These are phyloP conservation scores for Coregonus suidteri DNA, from an alignment of 2,797 vertebrate genomes.

Conservation along the genomic window DNA sequence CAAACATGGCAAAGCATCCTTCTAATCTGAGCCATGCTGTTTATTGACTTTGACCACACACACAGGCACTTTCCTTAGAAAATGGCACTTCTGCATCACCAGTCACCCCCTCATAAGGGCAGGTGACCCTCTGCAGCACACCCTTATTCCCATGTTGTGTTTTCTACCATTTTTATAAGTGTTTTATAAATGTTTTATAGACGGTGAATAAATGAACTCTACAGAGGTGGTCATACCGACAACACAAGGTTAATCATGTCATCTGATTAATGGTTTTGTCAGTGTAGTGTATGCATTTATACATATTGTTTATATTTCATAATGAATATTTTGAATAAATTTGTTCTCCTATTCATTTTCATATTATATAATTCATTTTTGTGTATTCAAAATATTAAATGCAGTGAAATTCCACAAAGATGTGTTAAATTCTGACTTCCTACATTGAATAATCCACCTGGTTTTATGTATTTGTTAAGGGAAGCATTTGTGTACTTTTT, in stretches of 20 bases:
- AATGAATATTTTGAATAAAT: constrained; percentile 48
- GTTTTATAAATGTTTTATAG: constrained; percentile 17
- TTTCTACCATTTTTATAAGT: constrained; percentile 13
- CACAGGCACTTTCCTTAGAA: constrained; percentile 40
- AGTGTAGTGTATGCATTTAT: constrained; percentile 22
- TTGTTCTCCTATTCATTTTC: neutral
- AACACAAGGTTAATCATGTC: neutral
- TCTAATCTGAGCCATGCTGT: neutral
- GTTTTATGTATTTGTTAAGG: neutral
- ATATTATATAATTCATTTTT: neutral
- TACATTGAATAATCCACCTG: neutral
- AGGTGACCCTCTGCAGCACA: constrained; percentile 12
- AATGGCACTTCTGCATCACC: constrained; percentile 47
- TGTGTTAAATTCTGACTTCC: neutral
- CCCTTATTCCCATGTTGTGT: constrained; percentile 1
- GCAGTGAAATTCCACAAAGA: no score
- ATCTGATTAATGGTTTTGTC: constrained; percentile 13
- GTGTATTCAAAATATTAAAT: neutral
- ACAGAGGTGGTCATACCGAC: neutral
- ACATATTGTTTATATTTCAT: constrained; percentile 39
- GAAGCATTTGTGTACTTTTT: neutral
- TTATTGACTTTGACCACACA: constrained; percentile 14
- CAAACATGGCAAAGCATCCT: neutral
- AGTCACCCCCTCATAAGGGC: constrained; percentile 18
- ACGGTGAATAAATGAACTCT: constrained; percentile 17